phyloP scores from a whole-genome alignment of 2,797 vertebrate genomes.

The Chaunax sp. region DNA sequence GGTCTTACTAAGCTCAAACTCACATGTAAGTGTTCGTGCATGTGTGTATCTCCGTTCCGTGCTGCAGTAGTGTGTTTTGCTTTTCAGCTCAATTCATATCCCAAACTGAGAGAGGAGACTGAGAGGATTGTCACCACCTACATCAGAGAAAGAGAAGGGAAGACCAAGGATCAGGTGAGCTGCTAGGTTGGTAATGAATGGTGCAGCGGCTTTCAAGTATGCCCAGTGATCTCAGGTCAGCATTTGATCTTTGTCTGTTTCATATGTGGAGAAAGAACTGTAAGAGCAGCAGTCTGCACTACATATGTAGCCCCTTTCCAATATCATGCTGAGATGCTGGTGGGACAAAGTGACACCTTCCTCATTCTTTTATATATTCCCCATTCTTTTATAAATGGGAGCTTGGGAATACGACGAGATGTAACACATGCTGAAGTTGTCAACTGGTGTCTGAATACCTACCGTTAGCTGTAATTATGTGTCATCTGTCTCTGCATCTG shows the following conservation, averaged over 20 bases:
- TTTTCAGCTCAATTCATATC: conserved; percentile 92
- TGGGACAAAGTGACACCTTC: background rate
- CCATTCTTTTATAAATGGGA: background rate
- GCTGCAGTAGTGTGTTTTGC: conserved; percentile 64
- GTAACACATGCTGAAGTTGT: background rate
- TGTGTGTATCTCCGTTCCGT: conserved; percentile 33
- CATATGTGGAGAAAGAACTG: background rate
- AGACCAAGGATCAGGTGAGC: conserved; percentile 96
- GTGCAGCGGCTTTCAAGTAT: background rate
- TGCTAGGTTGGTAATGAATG: conserved; percentile 5
- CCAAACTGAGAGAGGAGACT: conserved; percentile 93
- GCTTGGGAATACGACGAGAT: background rate
- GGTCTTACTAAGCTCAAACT: conserved; percentile 65
- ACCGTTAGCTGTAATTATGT: background rate
- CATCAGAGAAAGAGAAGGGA: conserved; percentile 92
- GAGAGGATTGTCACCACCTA: conserved; percentile 96
- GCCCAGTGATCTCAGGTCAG: background rate
- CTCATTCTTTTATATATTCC: no score
- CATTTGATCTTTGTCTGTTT: background rate
- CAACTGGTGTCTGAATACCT: background rate
- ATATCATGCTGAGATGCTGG: background rate
- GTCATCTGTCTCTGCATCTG: background rate
- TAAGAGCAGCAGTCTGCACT: background rate
- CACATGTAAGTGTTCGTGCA: conserved; percentile 42
- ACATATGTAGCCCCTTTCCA: background rate